Evolutionary conservation across 2,113 vertebrate genomes (phyloP).

Genomic region (Cheilinus undulatus): DNA sequence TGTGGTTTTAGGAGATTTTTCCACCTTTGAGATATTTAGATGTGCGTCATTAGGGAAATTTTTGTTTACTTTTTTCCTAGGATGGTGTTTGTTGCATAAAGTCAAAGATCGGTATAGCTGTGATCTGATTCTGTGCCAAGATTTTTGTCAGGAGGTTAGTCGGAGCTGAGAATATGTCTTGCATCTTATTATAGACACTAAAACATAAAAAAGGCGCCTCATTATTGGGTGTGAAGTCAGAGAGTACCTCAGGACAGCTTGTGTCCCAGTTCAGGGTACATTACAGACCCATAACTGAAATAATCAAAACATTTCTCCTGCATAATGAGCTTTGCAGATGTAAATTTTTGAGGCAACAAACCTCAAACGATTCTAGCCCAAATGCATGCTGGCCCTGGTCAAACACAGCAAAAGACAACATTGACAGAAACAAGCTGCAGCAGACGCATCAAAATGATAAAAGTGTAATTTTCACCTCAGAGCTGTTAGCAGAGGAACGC

Average conservation of each 20-base stretch:
- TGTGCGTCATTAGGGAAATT: too few species aligned
- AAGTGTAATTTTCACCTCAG: constrained; percentile 9
- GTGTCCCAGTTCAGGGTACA: not conserved
- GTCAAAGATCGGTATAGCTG: not conserved
- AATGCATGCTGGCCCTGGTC: not conserved
- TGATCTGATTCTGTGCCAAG: not conserved
- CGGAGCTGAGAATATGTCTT: not conserved
- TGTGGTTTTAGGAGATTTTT: not conserved
- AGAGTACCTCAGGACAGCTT: not conserved
- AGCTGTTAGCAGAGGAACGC: constrained; percentile 18
- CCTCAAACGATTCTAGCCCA: constrained; percentile 2
- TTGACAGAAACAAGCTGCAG: constrained; percentile 15
- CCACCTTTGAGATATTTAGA: too few species aligned
- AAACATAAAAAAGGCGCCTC: not conserved
- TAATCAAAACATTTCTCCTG: not conserved
- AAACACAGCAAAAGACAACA: constrained; percentile 13
- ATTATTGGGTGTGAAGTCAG: not conserved
- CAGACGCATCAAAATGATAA: constrained; percentile 5
- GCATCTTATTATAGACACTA: not conserved
- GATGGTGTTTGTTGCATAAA: not conserved
- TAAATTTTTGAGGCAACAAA: constrained; percentile 5
- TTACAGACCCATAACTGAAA: not conserved
- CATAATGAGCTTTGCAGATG: constrained; percentile 33
- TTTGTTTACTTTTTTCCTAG: too few species aligned
- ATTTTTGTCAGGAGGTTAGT: not conserved